Evolutionary conservation across 2,888 invertebrate genomes (phyloP).

Genomic region (Baronia brevicornis): DNA sequence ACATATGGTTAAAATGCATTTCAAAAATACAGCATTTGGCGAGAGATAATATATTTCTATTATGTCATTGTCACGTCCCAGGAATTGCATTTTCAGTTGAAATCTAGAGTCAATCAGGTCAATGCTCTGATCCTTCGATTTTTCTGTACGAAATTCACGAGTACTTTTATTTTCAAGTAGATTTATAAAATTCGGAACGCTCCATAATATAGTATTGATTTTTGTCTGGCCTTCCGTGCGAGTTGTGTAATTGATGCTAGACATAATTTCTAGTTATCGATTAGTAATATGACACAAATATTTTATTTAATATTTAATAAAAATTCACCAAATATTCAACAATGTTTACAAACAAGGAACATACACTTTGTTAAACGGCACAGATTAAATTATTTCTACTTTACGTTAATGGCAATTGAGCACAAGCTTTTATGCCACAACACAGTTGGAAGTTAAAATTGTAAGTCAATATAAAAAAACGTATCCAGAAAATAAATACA

Average conservation of each 20-base stretch:
- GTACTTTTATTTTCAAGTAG: slow-evolving; percentile 48
- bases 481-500: too few species aligned
- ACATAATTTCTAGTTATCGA: slow-evolving; percentile 33
- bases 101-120: slow-evolving; percentile 40
- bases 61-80: slow-evolving; percentile 57
- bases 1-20: slow-evolving; percentile 55
- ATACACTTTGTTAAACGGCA: too few species aligned
- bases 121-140: slow-evolving; percentile 33
- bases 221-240: slow-evolving; percentile 60
- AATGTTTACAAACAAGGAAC: too few species aligned
- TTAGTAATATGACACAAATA: too few species aligned
- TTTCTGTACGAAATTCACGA: slow-evolving; percentile 53
- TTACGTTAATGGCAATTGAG: too few species aligned
- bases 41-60: slow-evolving; percentile 61
- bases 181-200: slow-evolving; percentile 49
- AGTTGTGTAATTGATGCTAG: slow-evolving; percentile 46
- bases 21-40: slow-evolving; percentile 52
- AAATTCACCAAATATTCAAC: too few species aligned
- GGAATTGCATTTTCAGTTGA: slow-evolving; percentile 60
- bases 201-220: slow-evolving; percentile 62
- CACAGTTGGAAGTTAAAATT: too few species aligned
- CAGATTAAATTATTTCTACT: too few species aligned
- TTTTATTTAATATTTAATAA: too few species aligned
- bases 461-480: too few species aligned
- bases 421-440: too few species aligned